Evolutionary conservation across 2,888 invertebrate species (phyloP).

Genomic region (Cacoxenus indagator): DNA sequence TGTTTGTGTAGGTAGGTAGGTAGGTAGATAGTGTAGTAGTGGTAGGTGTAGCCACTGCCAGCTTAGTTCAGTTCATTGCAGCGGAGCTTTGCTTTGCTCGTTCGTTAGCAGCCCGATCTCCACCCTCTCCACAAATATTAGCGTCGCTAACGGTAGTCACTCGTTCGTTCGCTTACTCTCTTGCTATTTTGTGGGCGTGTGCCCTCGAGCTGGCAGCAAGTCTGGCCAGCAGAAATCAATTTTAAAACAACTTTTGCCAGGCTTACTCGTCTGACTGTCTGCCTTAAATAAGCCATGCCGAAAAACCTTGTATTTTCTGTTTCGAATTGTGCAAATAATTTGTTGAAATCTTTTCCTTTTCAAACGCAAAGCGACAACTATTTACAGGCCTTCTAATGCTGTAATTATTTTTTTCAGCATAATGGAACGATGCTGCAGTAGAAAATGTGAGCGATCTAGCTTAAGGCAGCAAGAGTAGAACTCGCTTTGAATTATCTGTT

Average conservation of each 20-base stretch:
- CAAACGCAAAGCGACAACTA: not conserved
- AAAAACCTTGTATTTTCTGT: not conserved
- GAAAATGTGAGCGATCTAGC: too few species aligned
- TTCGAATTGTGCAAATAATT: not conserved
- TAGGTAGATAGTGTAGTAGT: not conserved
- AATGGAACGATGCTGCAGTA: too few species aligned
- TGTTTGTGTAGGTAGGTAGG: not conserved
- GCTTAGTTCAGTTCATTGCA: not conserved
- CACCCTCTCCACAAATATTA: constrained; percentile 54
- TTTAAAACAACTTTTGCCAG: constrained; percentile 39
- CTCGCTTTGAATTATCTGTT: too few species aligned
- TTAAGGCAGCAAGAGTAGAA: too few species aligned
- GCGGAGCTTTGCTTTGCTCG: too few species aligned
- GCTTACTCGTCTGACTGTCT: not conserved
- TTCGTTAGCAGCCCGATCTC: not conserved
- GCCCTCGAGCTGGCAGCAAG: constrained; percentile 38
- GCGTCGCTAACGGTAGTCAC: constrained; percentile 46
- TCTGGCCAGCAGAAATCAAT: constrained; percentile 58
- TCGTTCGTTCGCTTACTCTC: not conserved
- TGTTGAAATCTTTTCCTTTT: not conserved
- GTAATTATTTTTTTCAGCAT: too few species aligned
- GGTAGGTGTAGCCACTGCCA: not conserved
- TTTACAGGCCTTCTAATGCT: not conserved
- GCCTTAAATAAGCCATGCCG: constrained; percentile 32
- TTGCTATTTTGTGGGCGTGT: constrained; percentile 55